Evolutionary conservation across 2,888 invertebrate genomes (phyloP).

Genomic region (Acronicta aceris): DNA sequence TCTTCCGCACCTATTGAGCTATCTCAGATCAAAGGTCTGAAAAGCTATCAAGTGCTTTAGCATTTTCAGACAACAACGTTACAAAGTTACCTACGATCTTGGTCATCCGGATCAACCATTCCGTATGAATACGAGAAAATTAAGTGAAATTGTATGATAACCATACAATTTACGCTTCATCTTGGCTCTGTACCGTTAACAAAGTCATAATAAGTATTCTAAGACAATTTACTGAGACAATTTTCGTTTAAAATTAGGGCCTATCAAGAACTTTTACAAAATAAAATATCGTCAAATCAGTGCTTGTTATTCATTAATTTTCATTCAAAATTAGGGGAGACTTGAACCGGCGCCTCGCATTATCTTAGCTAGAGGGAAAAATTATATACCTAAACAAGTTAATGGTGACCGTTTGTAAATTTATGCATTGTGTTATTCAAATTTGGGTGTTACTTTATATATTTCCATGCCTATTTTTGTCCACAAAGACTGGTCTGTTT

Average conservation of each 20-base stretch:
- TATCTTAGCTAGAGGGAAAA: constrained; percentile 42
- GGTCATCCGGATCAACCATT: no score
- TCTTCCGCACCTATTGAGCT: no score
- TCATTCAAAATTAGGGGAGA: constrained; percentile 24
- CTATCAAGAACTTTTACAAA: not conserved
- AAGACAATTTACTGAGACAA: not conserved
- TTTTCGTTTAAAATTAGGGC: constrained; percentile 12
- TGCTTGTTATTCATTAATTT: constrained; percentile 16
- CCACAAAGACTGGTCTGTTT: not conserved
- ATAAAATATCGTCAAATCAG: constrained; percentile 1
- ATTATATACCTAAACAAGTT: constrained; percentile 32
- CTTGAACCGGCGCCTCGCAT: constrained; percentile 26
- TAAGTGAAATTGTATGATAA: no score
- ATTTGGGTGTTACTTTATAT: constrained; percentile 25
- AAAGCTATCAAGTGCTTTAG: no score
- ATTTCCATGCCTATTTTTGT: constrained; percentile 8
- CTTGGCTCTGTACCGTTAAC: not conserved
- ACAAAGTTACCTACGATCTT: no score
- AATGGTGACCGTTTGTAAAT: constrained; percentile 28
- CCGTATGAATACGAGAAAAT: no score
- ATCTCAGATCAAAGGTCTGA: not conserved
- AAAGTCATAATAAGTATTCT: not conserved
- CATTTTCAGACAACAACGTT: no score
- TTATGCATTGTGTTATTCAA: constrained; percentile 35
- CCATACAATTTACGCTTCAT: not conserved